Evolutionary conservation across 2,113 vertebrate genomes (phyloP), one percentile per base, ranked within the genome.

Genomic region (Urocynchramus pylzowi): DNA sequence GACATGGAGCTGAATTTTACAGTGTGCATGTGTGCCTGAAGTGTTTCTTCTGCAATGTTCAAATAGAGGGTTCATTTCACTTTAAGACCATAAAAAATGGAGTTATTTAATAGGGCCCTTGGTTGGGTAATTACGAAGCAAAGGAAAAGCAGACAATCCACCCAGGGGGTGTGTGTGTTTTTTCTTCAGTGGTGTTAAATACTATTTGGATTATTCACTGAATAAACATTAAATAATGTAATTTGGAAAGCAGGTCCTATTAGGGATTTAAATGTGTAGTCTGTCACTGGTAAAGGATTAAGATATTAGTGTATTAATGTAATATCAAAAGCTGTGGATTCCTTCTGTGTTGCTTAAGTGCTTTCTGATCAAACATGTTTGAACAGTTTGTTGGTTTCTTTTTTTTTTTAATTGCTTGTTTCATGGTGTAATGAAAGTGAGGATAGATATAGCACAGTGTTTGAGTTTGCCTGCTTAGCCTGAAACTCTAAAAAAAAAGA

Each of bases 221-320:
- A 97, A 97, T 97, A 98, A 98, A 98, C 98, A 98, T 98, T 98
- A 97, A 98, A 97, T 98, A 98, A 98, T 97, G 97, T 98, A 97
- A 98, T 98, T 98, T 98, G 96, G 97, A 98, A 98, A 97, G 95
- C 86, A 94, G n/a, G 67, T 97, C 97, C 96, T 94, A 95, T 97
- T 86, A 94, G 96, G 96, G 97, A 97, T 94, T 97, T 98, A 56
- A 63, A 97, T 96, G 85, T 95, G 96, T 93, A 97, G 97, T 83
- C 95, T 85, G 96, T 94, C 87, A 96, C 95, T 96, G 94, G 96
- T 89, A 97, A 96, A 67, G 79, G 97, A 98, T 98, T 98, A 97
- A 98, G 98, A 98, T 98, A 98, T 97, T 98, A 98, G 86, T 86
- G 69, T 91, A 97, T 98, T 98, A 98, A 97, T 86, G 95, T 94